Evolutionary conservation across 2,797 vertebrate genomes (phyloP), one percentile per base, ranked within the genome.

Genomic region (Tapirus indicus): DNA sequence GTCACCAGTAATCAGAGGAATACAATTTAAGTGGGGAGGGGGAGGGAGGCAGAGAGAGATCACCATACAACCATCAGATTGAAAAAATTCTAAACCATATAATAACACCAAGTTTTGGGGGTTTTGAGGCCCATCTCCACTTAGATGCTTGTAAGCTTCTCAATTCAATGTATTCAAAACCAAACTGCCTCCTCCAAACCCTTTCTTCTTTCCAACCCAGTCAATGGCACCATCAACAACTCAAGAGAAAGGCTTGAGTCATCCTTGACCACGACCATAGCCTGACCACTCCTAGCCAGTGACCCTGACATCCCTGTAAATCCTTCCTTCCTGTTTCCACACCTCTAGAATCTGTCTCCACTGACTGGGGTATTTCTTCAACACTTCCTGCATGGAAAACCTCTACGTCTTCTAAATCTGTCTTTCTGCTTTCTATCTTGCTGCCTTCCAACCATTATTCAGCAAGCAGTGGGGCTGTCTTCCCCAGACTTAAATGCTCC

Each of bases 381-480:
- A 23, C 47, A n/a, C 25, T 69, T 69, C 74, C 44, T 69, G 25
- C 9, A 16, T 16, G 23, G 11, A 60, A n/a, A 56, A 44, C 32
- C 35, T 86, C 56, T n/a, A 4, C 8, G 18, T 32, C 32, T 6
- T 62, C 23, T 44, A n/a, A 71, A 8, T 20, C 2, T 12, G 0
- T 1, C 21, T 25, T 29, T 47, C 64, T 35, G 23, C n/a, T 16
- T 54, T 25, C 6, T 27, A 6, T 21, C 20, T 90, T 69, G 14
- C 18, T 49, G 32, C 21, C 32, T 54, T 83, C 23, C 58, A 27
- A 25, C 7, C 62, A 16, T 23, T 35, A 25, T 29, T 84, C 41
- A 47, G 56, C 16, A 74, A 62, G 7, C 12, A 60, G 11, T 0
- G 0, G 4, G 1, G 11, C 47, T 58, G 0, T 16, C 27, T 25